A percentile compares a stretch with the other conserved stretches of the same genome.
Conservation (phyloP, 2,888 invertebrate species). For the Amblyteles armatorius region DNA sequence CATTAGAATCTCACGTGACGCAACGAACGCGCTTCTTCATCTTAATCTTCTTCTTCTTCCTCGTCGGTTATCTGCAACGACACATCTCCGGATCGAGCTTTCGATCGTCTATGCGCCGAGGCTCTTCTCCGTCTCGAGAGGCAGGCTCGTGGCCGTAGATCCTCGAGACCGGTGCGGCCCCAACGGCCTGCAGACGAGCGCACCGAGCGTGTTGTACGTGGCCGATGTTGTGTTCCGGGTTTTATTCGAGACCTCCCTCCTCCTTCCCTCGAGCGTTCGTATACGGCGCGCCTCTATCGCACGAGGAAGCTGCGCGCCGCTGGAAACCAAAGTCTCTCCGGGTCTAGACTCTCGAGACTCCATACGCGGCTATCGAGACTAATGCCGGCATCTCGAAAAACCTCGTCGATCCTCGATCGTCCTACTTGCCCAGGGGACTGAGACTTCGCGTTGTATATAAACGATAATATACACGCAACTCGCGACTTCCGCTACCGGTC, state of each 20-base stretch:
- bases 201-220: slow-evolving; percentile 62
- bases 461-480: neutral
- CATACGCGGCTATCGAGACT: slow-evolving; percentile 22
- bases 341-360: slow-evolving; percentile 26
- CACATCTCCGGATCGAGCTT: slow-evolving; percentile 24
- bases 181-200: slow-evolving; percentile 17
- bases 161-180: slow-evolving; percentile 47
- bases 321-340: slow-evolving; percentile 16
- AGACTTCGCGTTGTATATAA: slow-evolving; percentile 27
- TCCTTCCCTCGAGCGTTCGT: neutral
- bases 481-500: slow-evolving; percentile 13
- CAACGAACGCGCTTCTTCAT: too few relatives aligned
- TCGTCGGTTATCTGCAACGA: slow-evolving; percentile 13
- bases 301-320: slow-evolving; percentile 26
- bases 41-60: neutral
- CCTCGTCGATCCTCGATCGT: slow-evolving; percentile 28
- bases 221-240: slow-evolving; percentile 71
- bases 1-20: too few relatives aligned
- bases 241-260: slow-evolving; percentile 35
- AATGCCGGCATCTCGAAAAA: slow-evolving; percentile 38
- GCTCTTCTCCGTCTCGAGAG: slow-evolving; percentile 44
- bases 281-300: slow-evolving; percentile 24
- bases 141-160: slow-evolving; percentile 28
- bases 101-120: slow-evolving; percentile 27
- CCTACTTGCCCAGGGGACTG: slow-evolving; percentile 48